A percentile compares a stretch with the other conserved stretches of the same genome.
Evolutionary conservation across 2,113 vertebrate genomes (phyloP).

Genomic region (Bostrychus sinensis): DNA sequence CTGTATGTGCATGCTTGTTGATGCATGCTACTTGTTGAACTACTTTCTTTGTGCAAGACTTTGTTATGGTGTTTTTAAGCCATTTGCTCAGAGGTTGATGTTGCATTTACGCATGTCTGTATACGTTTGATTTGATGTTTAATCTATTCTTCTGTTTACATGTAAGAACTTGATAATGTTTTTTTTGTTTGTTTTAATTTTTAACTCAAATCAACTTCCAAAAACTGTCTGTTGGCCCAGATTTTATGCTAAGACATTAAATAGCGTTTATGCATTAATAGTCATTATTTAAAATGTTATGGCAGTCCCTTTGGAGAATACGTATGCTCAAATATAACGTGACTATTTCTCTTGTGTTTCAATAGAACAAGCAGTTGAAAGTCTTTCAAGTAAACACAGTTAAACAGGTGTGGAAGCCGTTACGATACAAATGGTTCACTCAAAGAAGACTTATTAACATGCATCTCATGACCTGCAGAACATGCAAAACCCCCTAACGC

Average conservation of each 20-base stretch:
- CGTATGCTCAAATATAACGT: slow-evolving; percentile 42
- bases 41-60: too few relatives aligned
- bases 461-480: slow-evolving; percentile 62
- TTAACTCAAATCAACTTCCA: background rate
- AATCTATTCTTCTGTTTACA: too few relatives aligned
- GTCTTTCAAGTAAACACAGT: slow-evolving; percentile 77
- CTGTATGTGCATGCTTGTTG: slow-evolving; percentile 29
- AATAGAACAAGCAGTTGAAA: slow-evolving; percentile 80
- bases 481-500: slow-evolving; percentile 36
- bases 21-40: slow-evolving; percentile 19
- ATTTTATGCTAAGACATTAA: slow-evolving; percentile 19
- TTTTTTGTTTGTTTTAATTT: slow-evolving; percentile 9
- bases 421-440: slow-evolving; percentile 54
- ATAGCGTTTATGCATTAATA: background rate
- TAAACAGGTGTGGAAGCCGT: slow-evolving; percentile 75
- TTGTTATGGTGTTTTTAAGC: too few relatives aligned
- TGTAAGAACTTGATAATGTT: slow-evolving; percentile 34
- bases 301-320: slow-evolving; percentile 15
- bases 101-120: slow-evolving; percentile 30
- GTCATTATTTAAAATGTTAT: slow-evolving; percentile 25
- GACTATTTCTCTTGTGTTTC: slow-evolving; percentile 66
- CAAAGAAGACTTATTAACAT: slow-evolving; percentile 65
- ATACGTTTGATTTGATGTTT: too few relatives aligned
- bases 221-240: slow-evolving; percentile 15
- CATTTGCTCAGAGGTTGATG: background rate